phyloP scores from a whole-genome alignment of 2,797 vertebrate genomes.

The Smutsia gigantea region DNA sequence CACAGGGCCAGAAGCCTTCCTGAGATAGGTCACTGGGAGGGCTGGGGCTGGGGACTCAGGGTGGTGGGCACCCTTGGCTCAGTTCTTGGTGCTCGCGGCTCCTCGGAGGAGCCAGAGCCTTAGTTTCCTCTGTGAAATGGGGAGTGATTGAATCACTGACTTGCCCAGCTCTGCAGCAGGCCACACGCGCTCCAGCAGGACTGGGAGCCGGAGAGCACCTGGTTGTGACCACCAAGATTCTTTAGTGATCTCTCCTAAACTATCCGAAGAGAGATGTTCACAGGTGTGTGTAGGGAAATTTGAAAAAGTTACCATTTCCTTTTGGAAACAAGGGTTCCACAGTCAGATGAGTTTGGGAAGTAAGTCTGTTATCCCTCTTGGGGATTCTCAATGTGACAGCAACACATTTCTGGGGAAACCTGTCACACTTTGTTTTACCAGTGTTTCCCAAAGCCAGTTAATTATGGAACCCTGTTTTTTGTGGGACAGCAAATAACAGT shows the following conservation, averaged over 20 bases:
- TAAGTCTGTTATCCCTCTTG: rapidly evolving
- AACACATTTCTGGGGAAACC: not conserved
- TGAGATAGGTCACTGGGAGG: not conserved
- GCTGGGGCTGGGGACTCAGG: rapidly evolving
- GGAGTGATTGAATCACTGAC: not conserved
- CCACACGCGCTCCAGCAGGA: not conserved
- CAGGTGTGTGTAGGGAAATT: not conserved
- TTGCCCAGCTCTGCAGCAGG: not conserved
- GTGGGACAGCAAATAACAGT: not conserved
- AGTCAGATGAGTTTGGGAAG: not conserved
- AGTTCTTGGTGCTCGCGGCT: not conserved
- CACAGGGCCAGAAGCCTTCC: not conserved
- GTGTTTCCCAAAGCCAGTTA: not conserved
- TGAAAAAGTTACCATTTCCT: not conserved
- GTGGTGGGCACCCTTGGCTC: not conserved
- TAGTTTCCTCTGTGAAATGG: not conserved
- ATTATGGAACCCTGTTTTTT: not conserved
- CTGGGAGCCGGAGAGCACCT: rapidly evolving
- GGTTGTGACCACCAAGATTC: not conserved
- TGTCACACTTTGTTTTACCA: not conserved
- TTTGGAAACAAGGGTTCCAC: not conserved
- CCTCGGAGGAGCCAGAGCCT: not conserved
- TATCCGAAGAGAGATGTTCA: not conserved
- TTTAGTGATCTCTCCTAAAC: not conserved
- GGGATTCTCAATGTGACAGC: not conserved